Conservation (phyloP, 2,888 invertebrate species). For the Saturnia japonica region DNA sequence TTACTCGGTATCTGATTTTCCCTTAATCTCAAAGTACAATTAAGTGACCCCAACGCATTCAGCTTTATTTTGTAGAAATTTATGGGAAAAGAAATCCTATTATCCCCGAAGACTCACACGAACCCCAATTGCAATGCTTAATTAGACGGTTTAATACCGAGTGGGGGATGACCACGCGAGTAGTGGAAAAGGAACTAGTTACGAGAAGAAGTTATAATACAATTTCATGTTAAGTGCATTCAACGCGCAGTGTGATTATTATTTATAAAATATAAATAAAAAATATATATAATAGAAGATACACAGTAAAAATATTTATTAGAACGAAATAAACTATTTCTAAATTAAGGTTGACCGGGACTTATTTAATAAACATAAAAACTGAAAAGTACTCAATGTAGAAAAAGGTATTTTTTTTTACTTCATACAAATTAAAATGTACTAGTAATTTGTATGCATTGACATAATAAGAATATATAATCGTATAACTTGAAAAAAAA, state of each 20-base stretch:
- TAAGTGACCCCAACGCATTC: slow-evolving; percentile 20
- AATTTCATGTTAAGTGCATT: not conserved
- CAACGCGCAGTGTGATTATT: not conserved
- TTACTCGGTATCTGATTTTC: slow-evolving; percentile 17
- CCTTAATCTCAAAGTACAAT: slow-evolving; percentile 19
- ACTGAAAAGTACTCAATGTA: not conserved
- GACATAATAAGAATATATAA: no score
- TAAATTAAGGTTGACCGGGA: not conserved
- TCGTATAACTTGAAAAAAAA: no score
- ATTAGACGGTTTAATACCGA: slow-evolving; percentile 20
- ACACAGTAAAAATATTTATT: not conserved
- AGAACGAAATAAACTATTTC: not conserved
- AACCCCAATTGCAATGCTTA: slow-evolving; percentile 16
- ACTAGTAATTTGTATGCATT: not conserved
- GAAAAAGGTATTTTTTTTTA: not conserved
- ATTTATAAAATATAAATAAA: not conserved
- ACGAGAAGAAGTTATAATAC: not conserved
- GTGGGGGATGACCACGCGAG: slow-evolving; percentile 5
- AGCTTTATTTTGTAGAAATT: slow-evolving; percentile 22
- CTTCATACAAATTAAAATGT: not conserved
- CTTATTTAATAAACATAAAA: not conserved
- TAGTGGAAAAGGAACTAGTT: slow-evolving; percentile 1
- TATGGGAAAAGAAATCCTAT: slow-evolving; percentile 20
- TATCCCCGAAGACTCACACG: slow-evolving; percentile 13
- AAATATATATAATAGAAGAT: not conserved